phyloP scores from a whole-genome alignment of 2,797 vertebrate species.

The Moxostoma hubbsi region DNA sequence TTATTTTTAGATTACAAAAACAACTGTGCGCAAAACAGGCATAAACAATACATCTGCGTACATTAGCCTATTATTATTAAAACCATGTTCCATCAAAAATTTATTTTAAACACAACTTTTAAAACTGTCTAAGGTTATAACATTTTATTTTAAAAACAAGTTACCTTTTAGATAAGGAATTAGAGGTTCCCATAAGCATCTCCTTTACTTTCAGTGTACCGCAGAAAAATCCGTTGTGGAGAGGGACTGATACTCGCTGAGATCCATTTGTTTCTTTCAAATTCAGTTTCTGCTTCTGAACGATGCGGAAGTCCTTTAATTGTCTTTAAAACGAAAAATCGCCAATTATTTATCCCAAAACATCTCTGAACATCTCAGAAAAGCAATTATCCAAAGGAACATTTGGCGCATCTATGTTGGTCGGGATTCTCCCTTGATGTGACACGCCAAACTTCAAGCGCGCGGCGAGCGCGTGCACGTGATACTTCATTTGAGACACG shows the following conservation, averaged over 20 bases:
- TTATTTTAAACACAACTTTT: neutral
- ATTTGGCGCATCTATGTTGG: slow-evolving; percentile 59
- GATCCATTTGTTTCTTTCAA: slow-evolving; percentile 61
- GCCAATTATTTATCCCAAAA: neutral
- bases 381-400: slow-evolving; percentile 50
- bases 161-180: slow-evolving; percentile 80
- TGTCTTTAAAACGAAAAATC: slow-evolving; percentile 26
- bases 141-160: too few species aligned
- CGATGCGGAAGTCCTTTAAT: slow-evolving; percentile 27
- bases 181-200: slow-evolving; percentile 89
- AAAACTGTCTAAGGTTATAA: neutral
- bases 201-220: slow-evolving; percentile 81
- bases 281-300: slow-evolving; percentile 39
- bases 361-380: slow-evolving; percentile 17
- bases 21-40: neutral
- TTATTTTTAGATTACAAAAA: neutral
- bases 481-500: slow-evolving; percentile 67
- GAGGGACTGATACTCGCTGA: slow-evolving; percentile 47
- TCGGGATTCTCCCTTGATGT: slow-evolving; percentile 73
- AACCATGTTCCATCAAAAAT: neutral
- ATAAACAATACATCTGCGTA: neutral
- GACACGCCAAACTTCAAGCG: slow-evolving; percentile 74
- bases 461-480: slow-evolving; percentile 75
- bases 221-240: slow-evolving; percentile 61
- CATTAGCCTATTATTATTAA: neutral